A percentile compares a stretch with the other conserved stretches of the same genome.
Evolutionary conservation across 2,113 vertebrate species (phyloP).

Genomic region (Trochalopteron elliotii): DNA sequence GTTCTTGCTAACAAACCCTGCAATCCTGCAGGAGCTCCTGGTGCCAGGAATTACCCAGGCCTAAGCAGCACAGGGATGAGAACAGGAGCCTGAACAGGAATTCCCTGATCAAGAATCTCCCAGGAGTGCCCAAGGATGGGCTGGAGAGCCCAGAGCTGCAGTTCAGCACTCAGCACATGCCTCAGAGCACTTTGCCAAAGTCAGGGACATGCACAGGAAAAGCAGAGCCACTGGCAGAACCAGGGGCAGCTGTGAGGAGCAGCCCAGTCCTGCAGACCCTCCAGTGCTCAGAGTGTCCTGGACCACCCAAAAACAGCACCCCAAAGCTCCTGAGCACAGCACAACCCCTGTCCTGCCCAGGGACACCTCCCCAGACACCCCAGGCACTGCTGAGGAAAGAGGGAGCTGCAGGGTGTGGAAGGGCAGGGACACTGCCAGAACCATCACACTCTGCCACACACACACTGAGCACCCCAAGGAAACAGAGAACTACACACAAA

Average conservation of each 20-base stretch:
- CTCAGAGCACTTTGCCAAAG: accelerated
- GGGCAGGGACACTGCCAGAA: not conserved
- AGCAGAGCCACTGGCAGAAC: not conserved
- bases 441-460: not conserved
- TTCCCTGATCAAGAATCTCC: not conserved
- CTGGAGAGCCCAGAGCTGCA: not conserved
- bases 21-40: not conserved
- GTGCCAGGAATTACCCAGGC: too few relatives aligned
- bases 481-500: not conserved
- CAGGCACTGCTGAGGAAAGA: not conserved
- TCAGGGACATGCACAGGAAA: accelerated
- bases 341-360: not conserved
- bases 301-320: accelerated
- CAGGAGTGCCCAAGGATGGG: not conserved
- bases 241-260: not conserved
- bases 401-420: not conserved
- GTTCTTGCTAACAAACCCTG: not conserved
- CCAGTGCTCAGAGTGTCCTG: accelerated
- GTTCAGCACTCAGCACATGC: accelerated
- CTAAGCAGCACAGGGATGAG: not conserved
- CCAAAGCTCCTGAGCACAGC: accelerated
- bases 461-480: not conserved
- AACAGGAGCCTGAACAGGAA: not conserved
- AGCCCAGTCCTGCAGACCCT: not conserved
- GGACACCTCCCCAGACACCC: too few relatives aligned